Conservation (phyloP, 2,888 invertebrate species). For the Autographa gamma region DNA sequence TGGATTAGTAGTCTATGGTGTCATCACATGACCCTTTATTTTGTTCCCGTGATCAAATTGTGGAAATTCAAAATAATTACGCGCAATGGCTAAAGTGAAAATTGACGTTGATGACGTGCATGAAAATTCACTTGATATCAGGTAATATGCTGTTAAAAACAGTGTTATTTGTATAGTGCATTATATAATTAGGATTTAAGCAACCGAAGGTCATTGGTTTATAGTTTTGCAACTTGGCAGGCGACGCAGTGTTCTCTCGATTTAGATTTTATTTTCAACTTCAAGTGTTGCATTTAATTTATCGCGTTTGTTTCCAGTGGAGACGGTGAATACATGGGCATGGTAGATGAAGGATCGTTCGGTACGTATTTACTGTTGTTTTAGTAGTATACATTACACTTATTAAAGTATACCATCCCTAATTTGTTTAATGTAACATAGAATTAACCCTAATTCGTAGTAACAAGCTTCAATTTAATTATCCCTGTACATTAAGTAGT, state of each 20-base stretch:
- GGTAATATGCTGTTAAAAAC: slow-evolving; percentile 81
- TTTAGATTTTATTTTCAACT: slow-evolving; percentile 59
- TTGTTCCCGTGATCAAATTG: slow-evolving; percentile 93
- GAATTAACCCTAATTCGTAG: slow-evolving; percentile 40
- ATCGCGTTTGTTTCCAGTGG: slow-evolving; percentile 79
- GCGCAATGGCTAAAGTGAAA: slow-evolving; percentile 85
- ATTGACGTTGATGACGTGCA: slow-evolving; percentile 89
- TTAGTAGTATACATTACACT: slow-evolving; percentile 13
- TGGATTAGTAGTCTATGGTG: slow-evolving; percentile 73
- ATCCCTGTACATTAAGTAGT: slow-evolving; percentile 45
- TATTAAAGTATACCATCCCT: neutral
- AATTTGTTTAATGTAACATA: slow-evolving; percentile 48
- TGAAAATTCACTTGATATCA: slow-evolving; percentile 90
- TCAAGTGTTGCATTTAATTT: slow-evolving; percentile 58
- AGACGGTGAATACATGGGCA: slow-evolving; percentile 83
- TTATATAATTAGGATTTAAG: slow-evolving; percentile 80
- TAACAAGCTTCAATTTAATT: slow-evolving; percentile 66
- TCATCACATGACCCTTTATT: slow-evolving; percentile 92
- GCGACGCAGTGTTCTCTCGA: slow-evolving; percentile 63
- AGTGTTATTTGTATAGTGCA: slow-evolving; percentile 57
- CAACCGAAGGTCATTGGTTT: slow-evolving; percentile 82
- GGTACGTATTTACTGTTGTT: slow-evolving; percentile 70
- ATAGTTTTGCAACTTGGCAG: slow-evolving; percentile 82
- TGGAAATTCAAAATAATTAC: slow-evolving; percentile 90
- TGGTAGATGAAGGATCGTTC: slow-evolving; percentile 82